Evolutionary conservation across 2,113 vertebrate genomes (phyloP), one percentile per base, ranked within the genome.

Genomic region (Scortum barcoo): DNA sequence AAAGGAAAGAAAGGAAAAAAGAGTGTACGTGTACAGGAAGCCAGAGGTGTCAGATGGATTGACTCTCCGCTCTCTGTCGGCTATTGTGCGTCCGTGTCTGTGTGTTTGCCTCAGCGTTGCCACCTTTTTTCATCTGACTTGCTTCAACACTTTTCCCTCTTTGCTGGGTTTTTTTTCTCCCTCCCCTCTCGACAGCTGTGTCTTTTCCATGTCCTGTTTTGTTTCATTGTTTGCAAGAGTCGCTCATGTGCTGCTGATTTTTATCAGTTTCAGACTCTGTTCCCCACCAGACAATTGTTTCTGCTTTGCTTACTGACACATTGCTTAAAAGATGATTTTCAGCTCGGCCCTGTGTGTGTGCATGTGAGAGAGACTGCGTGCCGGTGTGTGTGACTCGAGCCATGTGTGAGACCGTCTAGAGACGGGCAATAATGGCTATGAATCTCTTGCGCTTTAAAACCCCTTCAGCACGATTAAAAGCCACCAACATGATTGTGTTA

Each of bases 401-500:
- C 78, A 46, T 74, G 73, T 62, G 65, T 53, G 69, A 86, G 65
- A 82, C 68, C 5, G 66, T 90, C 87, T 84, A 80, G 58, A 85
- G 87, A 84, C 81, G 8, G 88, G 44, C 81, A 78, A 42, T 91
- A 91, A 91, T 92, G 86, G 86, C 81, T 76, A n/a, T 87, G 90
- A 79, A 91, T 92, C 80, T 89, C 79, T 42, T 87, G 57, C 57
- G 78, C 88, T 92, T 88, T 76, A 87, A 91, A 92, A 87, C n/a
- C 82, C 77, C 89, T 91, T 89, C 80, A 90, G 80, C 72, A 17
- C 84, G 81, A 88, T 89, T 92, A 93, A 93, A 91, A 93, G 89
- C 86, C 90, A 90, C 83, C 84, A 78, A 78, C 86, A 76, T 90
- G 90, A 94, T 94, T 89, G 90, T 92, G 88, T 93, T 90, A 84